A percentile compares a stretch with the other conserved stretches of the same genome.
Evolutionary conservation across 2,797 vertebrate species (phyloP).

Genomic region (Phoxinus dragarum): DNA sequence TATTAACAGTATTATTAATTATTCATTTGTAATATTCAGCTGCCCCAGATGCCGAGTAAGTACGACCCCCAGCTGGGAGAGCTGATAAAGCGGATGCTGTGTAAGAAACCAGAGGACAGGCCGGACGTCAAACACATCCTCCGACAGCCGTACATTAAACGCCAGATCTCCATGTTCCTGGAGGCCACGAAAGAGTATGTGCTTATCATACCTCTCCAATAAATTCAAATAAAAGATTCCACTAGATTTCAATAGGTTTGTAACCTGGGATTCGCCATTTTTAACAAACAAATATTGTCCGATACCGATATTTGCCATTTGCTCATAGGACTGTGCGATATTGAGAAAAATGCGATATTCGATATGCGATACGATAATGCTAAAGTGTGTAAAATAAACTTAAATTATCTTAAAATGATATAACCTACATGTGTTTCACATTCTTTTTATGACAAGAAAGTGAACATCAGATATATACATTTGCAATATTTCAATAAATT

Average conservation of each 20-base stretch:
- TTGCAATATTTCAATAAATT: too few species aligned
- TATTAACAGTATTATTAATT: constrained; percentile 8
- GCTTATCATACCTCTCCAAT: not conserved
- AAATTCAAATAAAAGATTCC: too few species aligned
- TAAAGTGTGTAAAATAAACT: too few species aligned
- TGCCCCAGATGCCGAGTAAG: constrained; percentile 93
- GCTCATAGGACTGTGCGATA: not conserved
- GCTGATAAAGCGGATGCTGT: constrained; percentile 92
- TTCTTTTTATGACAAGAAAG: too few species aligned
- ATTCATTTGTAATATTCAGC: constrained; percentile 72
- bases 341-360: too few species aligned
- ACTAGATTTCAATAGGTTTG: not conserved
- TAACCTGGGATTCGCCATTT: not conserved
- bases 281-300: not conserved
- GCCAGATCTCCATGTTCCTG: constrained; percentile 90
- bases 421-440: too few species aligned
- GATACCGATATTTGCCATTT: not conserved
- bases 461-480: too few species aligned
- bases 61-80: constrained; percentile 90
- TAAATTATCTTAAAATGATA: too few species aligned
- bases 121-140: constrained; percentile 91
- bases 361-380: too few species aligned
- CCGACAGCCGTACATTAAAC: constrained; percentile 92
- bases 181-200: constrained; percentile 92
- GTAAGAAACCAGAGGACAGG: constrained; percentile 91